Conservation (phyloP, 1,140 invertebrate species). For the Leptinotarsa texana region DNA sequence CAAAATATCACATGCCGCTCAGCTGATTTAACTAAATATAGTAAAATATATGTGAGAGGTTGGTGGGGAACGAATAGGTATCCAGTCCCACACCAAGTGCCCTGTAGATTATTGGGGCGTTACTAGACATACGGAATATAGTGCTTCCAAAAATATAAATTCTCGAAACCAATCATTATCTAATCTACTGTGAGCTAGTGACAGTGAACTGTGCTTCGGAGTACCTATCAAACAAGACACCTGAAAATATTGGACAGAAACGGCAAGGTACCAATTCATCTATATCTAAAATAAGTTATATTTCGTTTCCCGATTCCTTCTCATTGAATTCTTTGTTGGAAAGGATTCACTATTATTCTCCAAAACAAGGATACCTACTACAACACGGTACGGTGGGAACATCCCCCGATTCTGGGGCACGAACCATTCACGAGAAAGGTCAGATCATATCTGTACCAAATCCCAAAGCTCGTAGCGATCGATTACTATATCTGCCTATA, state of each 20-base stretch:
- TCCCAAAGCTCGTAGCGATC: slow-evolving; percentile 1
- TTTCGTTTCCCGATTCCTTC: too few relatives aligned
- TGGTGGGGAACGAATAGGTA: slow-evolving; percentile 5
- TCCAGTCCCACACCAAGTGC: background rate
- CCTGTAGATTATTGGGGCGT: slow-evolving; percentile 10
- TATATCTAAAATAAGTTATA: too few relatives aligned
- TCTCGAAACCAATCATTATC: background rate
- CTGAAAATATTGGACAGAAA: too few relatives aligned
- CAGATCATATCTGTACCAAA: background rate
- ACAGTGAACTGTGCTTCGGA: background rate
- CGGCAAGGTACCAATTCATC: too few relatives aligned
- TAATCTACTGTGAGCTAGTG: background rate
- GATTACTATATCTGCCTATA: background rate
- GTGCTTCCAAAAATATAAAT: too few relatives aligned
- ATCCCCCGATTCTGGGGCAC: background rate
- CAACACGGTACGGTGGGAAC: too few relatives aligned
- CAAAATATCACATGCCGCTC: slow-evolving; percentile 26
- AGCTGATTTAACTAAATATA: slow-evolving; percentile 29
- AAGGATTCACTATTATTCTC: too few relatives aligned
- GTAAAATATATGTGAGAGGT: slow-evolving; percentile 16
- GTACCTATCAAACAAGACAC: too few relatives aligned
- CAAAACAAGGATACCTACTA: too few relatives aligned
- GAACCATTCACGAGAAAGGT: background rate
- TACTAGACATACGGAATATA: slow-evolving; percentile 1
- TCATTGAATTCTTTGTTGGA: too few relatives aligned